Conservation (phyloP, 2,113 vertebrate genomes). For the Acrocephalus arundinaceus region DNA sequence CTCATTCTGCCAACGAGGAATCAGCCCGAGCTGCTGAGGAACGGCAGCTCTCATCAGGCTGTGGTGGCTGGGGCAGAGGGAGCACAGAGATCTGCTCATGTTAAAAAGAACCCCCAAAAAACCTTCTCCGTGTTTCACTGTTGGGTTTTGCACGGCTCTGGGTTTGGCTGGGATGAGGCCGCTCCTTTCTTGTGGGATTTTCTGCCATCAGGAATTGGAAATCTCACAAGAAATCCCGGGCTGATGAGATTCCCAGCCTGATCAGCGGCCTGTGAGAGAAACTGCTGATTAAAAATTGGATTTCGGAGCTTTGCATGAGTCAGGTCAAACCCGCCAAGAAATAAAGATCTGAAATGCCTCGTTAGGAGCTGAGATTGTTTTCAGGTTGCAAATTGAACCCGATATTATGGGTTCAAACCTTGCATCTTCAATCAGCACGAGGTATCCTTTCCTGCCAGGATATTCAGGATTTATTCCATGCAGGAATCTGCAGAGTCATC, state of each 20-base stretch:
- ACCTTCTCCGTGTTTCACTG: not conserved
- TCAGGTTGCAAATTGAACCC: not conserved
- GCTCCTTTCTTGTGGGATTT: constrained; percentile 16
- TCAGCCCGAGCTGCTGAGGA: not conserved
- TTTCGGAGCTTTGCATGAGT: not conserved
- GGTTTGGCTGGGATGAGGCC: not conserved
- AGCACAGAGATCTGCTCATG: not conserved
- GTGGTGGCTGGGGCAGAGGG: not conserved
- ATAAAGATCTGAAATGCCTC: not conserved
- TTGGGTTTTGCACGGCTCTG: not conserved
- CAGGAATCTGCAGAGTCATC: not conserved
- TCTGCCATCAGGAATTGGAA: not conserved
- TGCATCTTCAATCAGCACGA: not conserved
- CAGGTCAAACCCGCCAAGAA: not conserved
- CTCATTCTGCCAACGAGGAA: not conserved
- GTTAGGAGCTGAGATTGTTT: not conserved
- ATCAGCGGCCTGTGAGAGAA: not conserved
- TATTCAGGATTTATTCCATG: not conserved
- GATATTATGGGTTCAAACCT: not conserved
- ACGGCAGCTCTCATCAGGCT: not conserved
- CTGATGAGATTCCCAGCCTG: constrained; percentile 8
- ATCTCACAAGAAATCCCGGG: not conserved
- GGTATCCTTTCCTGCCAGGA: not conserved
- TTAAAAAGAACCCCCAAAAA: not conserved
- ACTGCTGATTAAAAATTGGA: not conserved